These are phyloP conservation scores for Diplodus sargus DNA, from an alignment of 2,797 vertebrate species.

Conservation along the genomic window DNA sequence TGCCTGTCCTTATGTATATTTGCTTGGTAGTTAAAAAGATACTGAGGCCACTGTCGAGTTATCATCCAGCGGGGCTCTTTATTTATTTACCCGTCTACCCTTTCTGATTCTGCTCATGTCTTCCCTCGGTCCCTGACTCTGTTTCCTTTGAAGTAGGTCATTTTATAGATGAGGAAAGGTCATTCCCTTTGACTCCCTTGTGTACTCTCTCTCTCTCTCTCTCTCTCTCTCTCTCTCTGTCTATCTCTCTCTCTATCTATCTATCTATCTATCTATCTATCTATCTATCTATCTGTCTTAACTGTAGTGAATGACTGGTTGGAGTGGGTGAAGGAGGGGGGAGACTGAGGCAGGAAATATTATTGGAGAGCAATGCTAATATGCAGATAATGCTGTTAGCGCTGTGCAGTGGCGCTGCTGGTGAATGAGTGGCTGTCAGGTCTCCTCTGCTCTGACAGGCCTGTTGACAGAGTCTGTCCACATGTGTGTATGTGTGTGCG, in stretches of 20 bases:
- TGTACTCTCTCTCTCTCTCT: background rate
- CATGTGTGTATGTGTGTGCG: constrained; percentile 38
- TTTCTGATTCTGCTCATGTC: constrained; percentile 70
- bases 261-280: constrained; percentile 6
- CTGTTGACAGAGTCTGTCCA: constrained; percentile 76
- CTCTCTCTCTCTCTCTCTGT: background rate
- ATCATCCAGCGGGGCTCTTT: constrained; percentile 60
- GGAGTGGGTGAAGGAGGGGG: constrained; percentile 12
- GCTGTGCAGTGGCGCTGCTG: constrained; percentile 52
- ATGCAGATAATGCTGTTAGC: constrained; percentile 76
- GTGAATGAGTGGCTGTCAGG: constrained; percentile 77
- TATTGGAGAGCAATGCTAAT: constrained; percentile 65
- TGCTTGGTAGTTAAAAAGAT: constrained; percentile 72
- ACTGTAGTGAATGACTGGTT: constrained; percentile 31
- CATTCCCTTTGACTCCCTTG: constrained; percentile 31
- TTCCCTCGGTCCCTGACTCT: constrained; percentile 34
- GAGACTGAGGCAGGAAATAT: constrained; percentile 35
- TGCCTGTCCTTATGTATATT: constrained; percentile 66
- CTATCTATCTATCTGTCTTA: constrained; percentile 1
- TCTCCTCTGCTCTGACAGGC: constrained; percentile 64
- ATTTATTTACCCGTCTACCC: constrained; percentile 67
- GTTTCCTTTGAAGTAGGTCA: constrained; percentile 74
- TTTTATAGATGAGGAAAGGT: constrained; percentile 69
- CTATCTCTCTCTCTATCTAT: constrained; percentile 19
- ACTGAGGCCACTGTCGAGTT: constrained; percentile 57